Conservation (phyloP, 2,113 vertebrate genomes). For the Corythornis vintsioides region DNA sequence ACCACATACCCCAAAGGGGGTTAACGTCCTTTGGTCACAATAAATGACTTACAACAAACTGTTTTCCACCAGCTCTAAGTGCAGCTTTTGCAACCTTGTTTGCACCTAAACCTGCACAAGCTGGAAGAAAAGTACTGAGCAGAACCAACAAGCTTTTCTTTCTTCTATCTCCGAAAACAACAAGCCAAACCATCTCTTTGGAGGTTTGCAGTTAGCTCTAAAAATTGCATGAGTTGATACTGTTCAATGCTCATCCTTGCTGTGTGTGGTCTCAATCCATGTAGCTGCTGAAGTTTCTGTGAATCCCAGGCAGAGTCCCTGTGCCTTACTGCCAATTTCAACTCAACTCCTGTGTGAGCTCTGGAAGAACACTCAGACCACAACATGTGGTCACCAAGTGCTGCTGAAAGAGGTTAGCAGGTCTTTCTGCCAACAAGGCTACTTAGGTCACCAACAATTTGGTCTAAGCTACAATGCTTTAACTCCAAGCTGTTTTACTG, state of each 20-base stretch:
- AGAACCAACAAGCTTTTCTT: neutral
- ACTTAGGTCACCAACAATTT: neutral
- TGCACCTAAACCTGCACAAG: neutral
- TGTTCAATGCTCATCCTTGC: neutral
- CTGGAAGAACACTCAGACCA: neutral
- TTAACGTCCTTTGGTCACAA: neutral
- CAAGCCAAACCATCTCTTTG: neutral
- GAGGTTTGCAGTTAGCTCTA: neutral
- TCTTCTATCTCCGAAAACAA: neutral
- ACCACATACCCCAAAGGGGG: rapidly evolving
- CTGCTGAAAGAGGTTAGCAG: neutral
- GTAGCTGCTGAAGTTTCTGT: neutral
- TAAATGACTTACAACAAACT: neutral
- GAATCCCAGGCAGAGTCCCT: neutral
- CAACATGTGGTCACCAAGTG: rapidly evolving
- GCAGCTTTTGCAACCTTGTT: neutral
- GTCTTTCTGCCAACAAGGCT: neutral
- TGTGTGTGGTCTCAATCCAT: rapidly evolving
- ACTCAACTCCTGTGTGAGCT: neutral
- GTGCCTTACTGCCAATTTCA: neutral
- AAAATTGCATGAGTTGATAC: neutral
- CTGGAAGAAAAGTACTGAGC: neutral
- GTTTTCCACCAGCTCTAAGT: neutral
- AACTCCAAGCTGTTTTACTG: neutral
- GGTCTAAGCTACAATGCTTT: neutral